Conservation (phyloP, 2,113 vertebrate genomes). For the Pleuronectes platessa region DNA sequence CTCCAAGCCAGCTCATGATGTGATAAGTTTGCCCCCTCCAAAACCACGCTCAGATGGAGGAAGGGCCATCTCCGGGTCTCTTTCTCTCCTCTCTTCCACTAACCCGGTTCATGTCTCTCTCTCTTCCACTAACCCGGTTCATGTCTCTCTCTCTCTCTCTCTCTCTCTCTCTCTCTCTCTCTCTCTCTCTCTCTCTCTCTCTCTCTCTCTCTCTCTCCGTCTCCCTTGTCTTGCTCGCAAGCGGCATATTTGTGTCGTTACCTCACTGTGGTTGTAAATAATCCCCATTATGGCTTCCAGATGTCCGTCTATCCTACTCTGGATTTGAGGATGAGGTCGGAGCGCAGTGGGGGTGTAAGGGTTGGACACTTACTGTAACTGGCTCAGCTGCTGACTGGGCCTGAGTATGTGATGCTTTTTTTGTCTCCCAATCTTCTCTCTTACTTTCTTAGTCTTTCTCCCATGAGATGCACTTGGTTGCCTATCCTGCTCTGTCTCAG, state of each 20-base stretch:
- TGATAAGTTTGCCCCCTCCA: slow-evolving; percentile 15
- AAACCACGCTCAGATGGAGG: slow-evolving; percentile 11
- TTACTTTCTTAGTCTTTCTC: neutral
- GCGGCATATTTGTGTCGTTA: slow-evolving; percentile 82
- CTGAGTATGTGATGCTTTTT: slow-evolving; percentile 20
- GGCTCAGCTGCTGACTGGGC: slow-evolving; percentile 45
- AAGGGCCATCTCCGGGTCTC: slow-evolving; percentile 53
- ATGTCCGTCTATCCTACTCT: slow-evolving; percentile 76
- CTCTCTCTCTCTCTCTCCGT: slow-evolving; percentile 25
- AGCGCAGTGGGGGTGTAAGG: slow-evolving; percentile 49
- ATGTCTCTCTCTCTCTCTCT: slow-evolving; percentile 22
- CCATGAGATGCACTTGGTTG: slow-evolving; percentile 7
- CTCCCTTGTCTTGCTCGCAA: slow-evolving; percentile 61
- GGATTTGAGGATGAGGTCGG: slow-evolving; percentile 50
- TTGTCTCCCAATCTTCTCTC: slow-evolving; percentile 1
- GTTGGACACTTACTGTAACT: slow-evolving; percentile 69
- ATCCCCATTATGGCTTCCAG: slow-evolving; percentile 83
- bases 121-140: slow-evolving; percentile 19
- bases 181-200: slow-evolving; percentile 1
- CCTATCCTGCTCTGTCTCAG: neutral
- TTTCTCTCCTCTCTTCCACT: slow-evolving; percentile 13
- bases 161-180: slow-evolving; percentile 56
- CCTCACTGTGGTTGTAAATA: slow-evolving; percentile 82
- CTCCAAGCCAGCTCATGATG: slow-evolving; percentile 44
- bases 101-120: slow-evolving; percentile 17